phyloP scores from a whole-genome alignment of 2,113 vertebrate genomes.

The Balaenoptera acutorostrata region DNA sequence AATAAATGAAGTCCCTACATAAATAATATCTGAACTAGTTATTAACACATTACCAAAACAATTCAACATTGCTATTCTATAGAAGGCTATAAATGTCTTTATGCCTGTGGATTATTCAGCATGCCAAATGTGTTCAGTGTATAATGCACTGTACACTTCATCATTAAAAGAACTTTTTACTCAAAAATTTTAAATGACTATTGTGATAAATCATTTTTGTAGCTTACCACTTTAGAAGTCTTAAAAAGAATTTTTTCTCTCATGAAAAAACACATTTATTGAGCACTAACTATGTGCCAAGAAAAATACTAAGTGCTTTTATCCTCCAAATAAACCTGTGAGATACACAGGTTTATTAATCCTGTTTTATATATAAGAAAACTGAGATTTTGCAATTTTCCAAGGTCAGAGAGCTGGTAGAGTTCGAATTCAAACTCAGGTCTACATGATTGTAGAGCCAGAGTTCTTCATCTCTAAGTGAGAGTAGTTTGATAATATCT shows the following conservation, averaged over 20 bases:
- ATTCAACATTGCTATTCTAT: not conserved
- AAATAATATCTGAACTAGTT: not conserved
- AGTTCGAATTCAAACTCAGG: not conserved
- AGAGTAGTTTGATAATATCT: not conserved
- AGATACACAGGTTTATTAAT: not conserved
- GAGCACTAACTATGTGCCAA: not conserved
- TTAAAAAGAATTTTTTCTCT: not conserved
- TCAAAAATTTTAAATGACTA: not conserved
- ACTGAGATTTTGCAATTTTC: not conserved
- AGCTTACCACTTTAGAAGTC: not conserved
- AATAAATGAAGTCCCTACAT: not conserved
- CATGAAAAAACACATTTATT: not conserved
- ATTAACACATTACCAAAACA: not conserved
- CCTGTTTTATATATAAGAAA: not conserved
- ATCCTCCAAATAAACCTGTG: not conserved
- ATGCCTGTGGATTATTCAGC: not conserved
- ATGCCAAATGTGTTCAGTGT: not conserved
- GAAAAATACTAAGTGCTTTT: not conserved
- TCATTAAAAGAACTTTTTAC: not conserved
- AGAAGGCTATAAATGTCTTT: not conserved
- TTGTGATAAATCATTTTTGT: not conserved
- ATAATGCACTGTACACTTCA: not conserved
- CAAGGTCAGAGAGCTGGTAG: not conserved
- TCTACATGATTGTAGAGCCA: not conserved
- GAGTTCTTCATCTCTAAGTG: not conserved